Base-by-base conservation (phyloP, 64 coral and sea anemone species). In the Pachyseris speciosa region DNA sequence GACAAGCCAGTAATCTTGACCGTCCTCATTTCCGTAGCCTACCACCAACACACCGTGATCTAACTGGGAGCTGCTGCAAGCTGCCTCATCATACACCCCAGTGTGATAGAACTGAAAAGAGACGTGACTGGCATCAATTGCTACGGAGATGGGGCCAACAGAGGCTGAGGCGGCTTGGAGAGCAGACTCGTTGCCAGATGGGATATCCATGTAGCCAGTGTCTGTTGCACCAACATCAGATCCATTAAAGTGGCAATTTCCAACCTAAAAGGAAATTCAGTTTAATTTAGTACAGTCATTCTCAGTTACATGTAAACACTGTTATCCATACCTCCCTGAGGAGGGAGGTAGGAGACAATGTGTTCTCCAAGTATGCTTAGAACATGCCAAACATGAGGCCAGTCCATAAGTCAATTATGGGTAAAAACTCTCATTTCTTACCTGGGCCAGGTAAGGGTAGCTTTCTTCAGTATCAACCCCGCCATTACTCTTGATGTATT, bases 1-100 rank as follows among this genome's bases (percentile, higher is more conserved):
- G 15, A 98, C 55, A 19, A 98, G 95, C 95, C 95, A 98, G 66
- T 94, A 98, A 47, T 94, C 95, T 40, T 94, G 51, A 17, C 95
- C 95, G 28, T 91, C 32, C 2, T 91, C 76, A 13, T 32, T 83
- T 37, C 88, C 88, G 83, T 91, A 91, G 20, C 88, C 88, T 2
- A 91, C 88, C 1, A 72, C 88, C 1, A 91, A 45, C 1, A 91
- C 88, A 36, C 55, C 88, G 83, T 91, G 88, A 67, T 91, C 88
- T n/a, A 91, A 42, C 16, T 83, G 9, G 0, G 88, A 83, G 31
- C 41, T 91, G 39, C 88, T 91, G 27, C 88, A 91, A 0, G 19
- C 29, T 41, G 43, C 67, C 19, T 91, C 89, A 48, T 84, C 66
- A 61, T 91, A 91, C 2, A 91, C 89, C 10, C 89, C 89, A 16